These are phyloP conservation scores for Laticauda colubrina DNA, from an alignment of 2,113 vertebrate genomes.

Conservation along the genomic window DNA sequence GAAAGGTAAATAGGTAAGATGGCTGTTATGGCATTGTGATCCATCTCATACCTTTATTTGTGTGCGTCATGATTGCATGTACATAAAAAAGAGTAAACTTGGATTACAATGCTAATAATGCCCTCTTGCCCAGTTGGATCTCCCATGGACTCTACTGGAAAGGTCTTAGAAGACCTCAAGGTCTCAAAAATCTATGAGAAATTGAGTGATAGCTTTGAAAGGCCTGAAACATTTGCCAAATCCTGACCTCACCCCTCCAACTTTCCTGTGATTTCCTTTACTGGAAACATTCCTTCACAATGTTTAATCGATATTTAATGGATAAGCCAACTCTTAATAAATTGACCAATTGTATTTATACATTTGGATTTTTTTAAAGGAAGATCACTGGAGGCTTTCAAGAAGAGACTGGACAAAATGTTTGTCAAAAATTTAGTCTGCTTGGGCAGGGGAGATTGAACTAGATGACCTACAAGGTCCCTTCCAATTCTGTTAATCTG, in stretches of 20 bases:
- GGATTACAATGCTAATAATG: neutral
- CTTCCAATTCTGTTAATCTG: no score
- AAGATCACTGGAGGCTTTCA: neutral
- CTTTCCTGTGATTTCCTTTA: neutral
- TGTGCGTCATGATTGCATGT: neutral
- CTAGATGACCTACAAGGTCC: no score
- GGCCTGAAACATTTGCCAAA: neutral
- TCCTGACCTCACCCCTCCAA: neutral
- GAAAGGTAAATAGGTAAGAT: neutral
- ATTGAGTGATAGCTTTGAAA: neutral
- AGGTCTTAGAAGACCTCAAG: neutral
- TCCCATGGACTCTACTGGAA: neutral
- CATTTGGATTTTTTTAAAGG: slow-evolving; percentile 22
- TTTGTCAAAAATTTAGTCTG: no score
- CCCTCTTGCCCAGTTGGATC: neutral
- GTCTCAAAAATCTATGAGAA: neutral
- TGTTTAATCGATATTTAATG: slow-evolving; percentile 45
- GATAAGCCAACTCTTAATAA: slow-evolving; percentile 50
- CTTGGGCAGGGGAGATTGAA: no score
- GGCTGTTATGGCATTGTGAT: neutral
- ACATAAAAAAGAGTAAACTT: neutral
- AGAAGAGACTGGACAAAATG: no score
- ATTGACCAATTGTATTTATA: slow-evolving; percentile 24
- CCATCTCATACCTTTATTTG: neutral
- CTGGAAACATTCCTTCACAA: no score